A percentile compares a stretch with the other conserved stretches of the same genome.
These are phyloP conservation scores for Lamellibrachia luymesi DNA, from an alignment of 1,140 invertebrate species.

Conservation along the genomic window DNA sequence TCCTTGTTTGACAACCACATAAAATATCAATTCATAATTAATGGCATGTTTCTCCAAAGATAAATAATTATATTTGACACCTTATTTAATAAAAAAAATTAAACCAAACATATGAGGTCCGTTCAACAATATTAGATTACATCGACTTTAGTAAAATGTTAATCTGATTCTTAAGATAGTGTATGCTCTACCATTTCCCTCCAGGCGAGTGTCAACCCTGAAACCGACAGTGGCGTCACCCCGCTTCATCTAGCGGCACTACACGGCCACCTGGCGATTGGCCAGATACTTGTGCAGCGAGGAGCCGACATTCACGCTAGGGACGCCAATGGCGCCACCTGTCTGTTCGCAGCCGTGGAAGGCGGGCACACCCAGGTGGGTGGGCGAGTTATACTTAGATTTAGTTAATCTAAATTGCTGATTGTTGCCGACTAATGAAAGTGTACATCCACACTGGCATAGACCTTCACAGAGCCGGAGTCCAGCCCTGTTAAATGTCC, in stretches of 20 bases:
- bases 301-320: constrained; percentile 20
- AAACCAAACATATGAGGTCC: not conserved
- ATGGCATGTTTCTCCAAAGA: not conserved
- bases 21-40: not conserved
- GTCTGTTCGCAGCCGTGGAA: constrained; percentile 23
- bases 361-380: not conserved
- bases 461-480: no score
- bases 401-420: no score
- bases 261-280: constrained; percentile 22
- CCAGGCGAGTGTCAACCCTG: not conserved
- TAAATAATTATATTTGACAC: not conserved
- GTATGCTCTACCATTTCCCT: not conserved
- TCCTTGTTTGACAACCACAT: not conserved
- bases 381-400: not conserved
- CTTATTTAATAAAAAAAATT: not conserved
- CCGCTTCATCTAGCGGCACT: constrained; percentile 22
- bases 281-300: constrained; percentile 10
- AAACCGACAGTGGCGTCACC: constrained; percentile 21
- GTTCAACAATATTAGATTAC: not conserved
- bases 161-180: not conserved
- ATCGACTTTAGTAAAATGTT: not conserved
- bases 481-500: no score
- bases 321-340: constrained; percentile 18
- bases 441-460: no score
- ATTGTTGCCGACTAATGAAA: no score